Evolutionary conservation across 2,888 invertebrate species (phyloP).

Genomic region (Athalia circularis): DNA sequence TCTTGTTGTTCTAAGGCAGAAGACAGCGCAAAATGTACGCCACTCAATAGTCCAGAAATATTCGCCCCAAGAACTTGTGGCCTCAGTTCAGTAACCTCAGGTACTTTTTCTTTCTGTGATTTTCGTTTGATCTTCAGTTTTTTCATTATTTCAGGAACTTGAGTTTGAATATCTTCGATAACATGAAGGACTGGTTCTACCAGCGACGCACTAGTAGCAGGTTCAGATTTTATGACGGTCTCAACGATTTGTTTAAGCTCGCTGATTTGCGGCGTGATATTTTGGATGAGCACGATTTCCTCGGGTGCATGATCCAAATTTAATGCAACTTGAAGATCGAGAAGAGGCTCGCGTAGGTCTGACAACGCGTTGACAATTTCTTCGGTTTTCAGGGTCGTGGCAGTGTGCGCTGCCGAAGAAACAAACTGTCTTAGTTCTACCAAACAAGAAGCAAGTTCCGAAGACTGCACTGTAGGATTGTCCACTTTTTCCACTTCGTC

Average conservation of each 20-base stretch:
- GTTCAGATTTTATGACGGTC: conserved; percentile 81
- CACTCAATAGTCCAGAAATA: conserved; percentile 60
- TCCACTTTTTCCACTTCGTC: conserved; percentile 59
- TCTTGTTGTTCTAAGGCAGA: conserved; percentile 61
- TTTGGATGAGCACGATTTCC: conserved; percentile 77
- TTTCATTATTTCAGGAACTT: conserved; percentile 57
- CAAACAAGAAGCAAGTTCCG: conserved; percentile 61
- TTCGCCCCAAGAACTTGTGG: conserved; percentile 18
- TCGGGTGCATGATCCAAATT: conserved; percentile 68
- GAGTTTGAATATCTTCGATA: conserved; percentile 63
- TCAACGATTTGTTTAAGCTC: conserved; percentile 80
- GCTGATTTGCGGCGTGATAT: conserved; percentile 78
- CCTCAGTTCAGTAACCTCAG: conserved; percentile 43
- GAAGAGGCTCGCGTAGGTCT: conserved; percentile 64
- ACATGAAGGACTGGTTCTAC: conserved; percentile 58
- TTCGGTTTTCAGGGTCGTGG: conserved; percentile 64
- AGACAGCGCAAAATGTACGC: conserved; percentile 64
- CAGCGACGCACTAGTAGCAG: conserved; percentile 53
- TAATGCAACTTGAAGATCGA: conserved; percentile 62
- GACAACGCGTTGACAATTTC: conserved; percentile 63
- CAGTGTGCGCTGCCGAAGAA: conserved; percentile 65
- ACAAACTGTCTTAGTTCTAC: conserved; percentile 64
- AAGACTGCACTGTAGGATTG: conserved; percentile 48
- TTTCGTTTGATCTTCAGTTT: conserved; percentile 39
- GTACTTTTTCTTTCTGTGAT: conserved; percentile 21